Base-by-base conservation (phyloP, 2,888 invertebrate genomes). In the Drosophila antonietae region DNA sequence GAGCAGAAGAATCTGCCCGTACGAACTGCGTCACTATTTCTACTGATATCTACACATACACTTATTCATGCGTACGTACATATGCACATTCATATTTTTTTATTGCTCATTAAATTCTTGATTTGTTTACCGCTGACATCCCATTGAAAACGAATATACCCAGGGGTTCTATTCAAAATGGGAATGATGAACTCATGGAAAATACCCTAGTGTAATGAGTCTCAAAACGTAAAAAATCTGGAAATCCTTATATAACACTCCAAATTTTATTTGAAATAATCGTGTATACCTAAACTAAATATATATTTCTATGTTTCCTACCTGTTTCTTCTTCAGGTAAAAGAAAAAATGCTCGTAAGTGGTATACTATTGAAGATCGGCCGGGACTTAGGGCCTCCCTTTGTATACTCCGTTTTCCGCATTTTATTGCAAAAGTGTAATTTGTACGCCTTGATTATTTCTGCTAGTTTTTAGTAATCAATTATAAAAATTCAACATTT, bases 61-160 rank as follows among this genome's bases (percentile, higher is more conserved):
- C 18, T 35, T 12, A 35, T 35, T 3, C 35, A 35, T 35, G n/a
- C 12, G 23, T 23, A 23, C 23, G 4, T 23, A 23, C 23, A 23
- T 28, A 28, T 28, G 28, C 28, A 6, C 28, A 28, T 28, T 6
- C 28, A 28, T 28, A 28, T 28, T 15, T 15, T 47, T 28, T 49
- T 47, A 31, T 23, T 57, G 49, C 7, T 55, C 56, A 78, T 78
- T 70, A 41, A 56, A 65, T 65, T 65, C 47, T 61, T 74, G 74
- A 69, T 23, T 46, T 3, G 3, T 28, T 28, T 28, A 15, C 9
- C 15, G 18, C 8, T 35, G 18, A 7, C 12, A 18, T 18, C 14
- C 23, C 4, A 15, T 15, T 47, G 8, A 47, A 15, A 5, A 4
- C 6, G 14, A 14, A 37, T 37, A 37, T 14, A 37, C 37, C 37